A percentile compares a stretch with the other conserved stretches of the same genome.
phyloP scores from a whole-genome alignment of 1,140 invertebrate species.

The Lordiphosa clarofinis region DNA sequence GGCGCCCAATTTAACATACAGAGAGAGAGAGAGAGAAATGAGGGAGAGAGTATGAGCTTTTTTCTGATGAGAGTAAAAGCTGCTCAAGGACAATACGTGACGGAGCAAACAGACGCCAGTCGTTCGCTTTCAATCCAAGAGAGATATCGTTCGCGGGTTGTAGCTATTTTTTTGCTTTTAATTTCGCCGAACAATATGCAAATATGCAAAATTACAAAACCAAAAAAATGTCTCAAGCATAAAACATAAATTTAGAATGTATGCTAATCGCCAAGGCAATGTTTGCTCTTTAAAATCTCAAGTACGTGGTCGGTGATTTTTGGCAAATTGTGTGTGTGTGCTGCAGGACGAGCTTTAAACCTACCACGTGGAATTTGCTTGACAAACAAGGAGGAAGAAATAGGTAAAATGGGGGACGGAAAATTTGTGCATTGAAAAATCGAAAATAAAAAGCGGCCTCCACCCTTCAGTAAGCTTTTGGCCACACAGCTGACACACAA shows the following conservation, averaged over 20 bases:
- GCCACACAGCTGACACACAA: conserved; percentile 6
- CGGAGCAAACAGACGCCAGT: conserved; percentile 11
- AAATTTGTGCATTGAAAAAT: conserved; percentile 9
- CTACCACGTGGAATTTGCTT: conserved; percentile 6
- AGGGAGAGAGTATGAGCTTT: not conserved
- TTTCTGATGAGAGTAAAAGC: not conserved
- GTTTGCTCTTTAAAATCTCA: not conserved
- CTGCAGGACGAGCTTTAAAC: conserved; percentile 5
- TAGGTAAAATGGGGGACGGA: conserved; percentile 4
- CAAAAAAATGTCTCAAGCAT: conserved; percentile 1
- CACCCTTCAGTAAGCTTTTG: not conserved
- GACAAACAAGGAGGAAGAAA: not conserved
- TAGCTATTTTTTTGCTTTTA: conserved; percentile 3
- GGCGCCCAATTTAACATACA: conserved; percentile 4
- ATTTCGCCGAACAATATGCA: conserved; percentile 3
- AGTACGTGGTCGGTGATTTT: conserved; percentile 7
- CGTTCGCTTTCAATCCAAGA: conserved; percentile 4
- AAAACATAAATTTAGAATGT: conserved; percentile 14
- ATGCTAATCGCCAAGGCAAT: conserved; percentile 3
- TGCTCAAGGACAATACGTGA: conserved; percentile 10
- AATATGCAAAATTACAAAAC: not conserved
- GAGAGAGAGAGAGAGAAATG: not conserved
- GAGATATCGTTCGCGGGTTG: not conserved
- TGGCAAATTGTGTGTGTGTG: not conserved
- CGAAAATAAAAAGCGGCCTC: conserved; percentile 2